Percentiles rank a stretch among this genome's conserved stretches.
Evolutionary conservation across 2,888 invertebrate species (phyloP).

Genomic region (Diogma glabrata): DNA sequence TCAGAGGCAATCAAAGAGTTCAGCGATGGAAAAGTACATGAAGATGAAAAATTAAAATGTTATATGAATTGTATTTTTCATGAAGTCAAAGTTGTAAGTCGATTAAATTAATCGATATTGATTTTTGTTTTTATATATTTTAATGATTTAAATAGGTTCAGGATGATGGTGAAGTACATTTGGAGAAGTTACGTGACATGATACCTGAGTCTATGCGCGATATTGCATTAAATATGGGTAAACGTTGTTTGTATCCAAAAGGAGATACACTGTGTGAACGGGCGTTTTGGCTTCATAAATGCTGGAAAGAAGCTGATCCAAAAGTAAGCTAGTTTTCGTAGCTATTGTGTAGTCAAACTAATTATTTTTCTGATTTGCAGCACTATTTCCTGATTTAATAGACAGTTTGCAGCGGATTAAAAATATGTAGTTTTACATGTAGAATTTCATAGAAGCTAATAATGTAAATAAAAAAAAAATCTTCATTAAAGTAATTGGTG

Average conservation of each 20-base stretch:
- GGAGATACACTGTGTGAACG: slow-evolving; percentile 26
- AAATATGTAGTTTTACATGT: too few relatives aligned
- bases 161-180: slow-evolving; percentile 26
- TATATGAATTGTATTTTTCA: slow-evolving; percentile 29
- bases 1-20: slow-evolving; percentile 26
- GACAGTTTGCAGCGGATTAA: too few relatives aligned
- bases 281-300: slow-evolving; percentile 28
- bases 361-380: too few relatives aligned
- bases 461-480: too few relatives aligned
- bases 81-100: slow-evolving; percentile 21
- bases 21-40: slow-evolving; percentile 27
- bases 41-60: slow-evolving; percentile 27
- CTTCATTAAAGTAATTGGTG: too few relatives aligned
- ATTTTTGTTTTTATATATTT: slow-evolving; percentile 1
- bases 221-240: slow-evolving; percentile 24
- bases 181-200: slow-evolving; percentile 22
- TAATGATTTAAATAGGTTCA: neutral
- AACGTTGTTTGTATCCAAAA: slow-evolving; percentile 25
- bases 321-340: too few relatives aligned
- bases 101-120: neutral
- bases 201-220: slow-evolving; percentile 23
- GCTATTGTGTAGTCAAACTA: too few relatives aligned
- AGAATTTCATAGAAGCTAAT: too few relatives aligned
- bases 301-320: slow-evolving; percentile 27
- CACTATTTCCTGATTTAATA: too few relatives aligned